These are phyloP conservation scores for Chelonoidis abingdonii DNA, from an alignment of 2,113 vertebrate genomes.

Conservation along the genomic window DNA sequence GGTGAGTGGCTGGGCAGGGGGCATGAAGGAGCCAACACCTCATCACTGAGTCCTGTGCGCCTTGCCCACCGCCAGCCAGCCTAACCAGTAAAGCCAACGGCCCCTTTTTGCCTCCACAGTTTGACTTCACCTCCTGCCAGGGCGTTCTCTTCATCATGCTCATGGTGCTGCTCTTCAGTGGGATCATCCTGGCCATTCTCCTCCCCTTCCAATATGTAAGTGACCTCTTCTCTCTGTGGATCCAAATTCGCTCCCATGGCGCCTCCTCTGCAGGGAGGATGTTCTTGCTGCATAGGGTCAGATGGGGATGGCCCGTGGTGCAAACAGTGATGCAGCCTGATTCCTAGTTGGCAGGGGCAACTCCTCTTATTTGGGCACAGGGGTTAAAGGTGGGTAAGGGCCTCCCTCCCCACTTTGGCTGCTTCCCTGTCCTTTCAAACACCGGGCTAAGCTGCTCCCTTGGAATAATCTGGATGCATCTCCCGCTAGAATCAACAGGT, in stretches of 20 bases:
- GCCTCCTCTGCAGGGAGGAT: not conserved
- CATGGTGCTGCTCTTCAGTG: slow-evolving; percentile 89
- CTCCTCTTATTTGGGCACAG: not conserved
- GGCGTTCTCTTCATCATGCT: slow-evolving; percentile 87
- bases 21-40: rapidly evolving
- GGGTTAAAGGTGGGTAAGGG: no score
- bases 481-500: not conserved
- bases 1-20: not conserved
- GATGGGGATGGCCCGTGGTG: not conserved
- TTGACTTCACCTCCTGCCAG: slow-evolving; percentile 92
- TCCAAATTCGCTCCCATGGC: no score
- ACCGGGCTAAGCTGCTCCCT: not conserved
- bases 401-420: not conserved
- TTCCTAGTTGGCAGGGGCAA: not conserved
- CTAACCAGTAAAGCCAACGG: rapidly evolving
- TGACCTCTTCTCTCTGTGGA: not conserved
- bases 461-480: not conserved
- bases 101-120: slow-evolving; percentile 69
- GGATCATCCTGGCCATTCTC: slow-evolving; percentile 84
- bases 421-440: not conserved
- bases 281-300: not conserved
- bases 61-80: rapidly evolving
- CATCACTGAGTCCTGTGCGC: rapidly evolving
- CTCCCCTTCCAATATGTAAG: slow-evolving; percentile 91
- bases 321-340: not conserved